Percentiles rank a stretch among this genome's conserved stretches.
phyloP scores from a whole-genome alignment of 2,113 vertebrate genomes.

The Clarias magur region DNA sequence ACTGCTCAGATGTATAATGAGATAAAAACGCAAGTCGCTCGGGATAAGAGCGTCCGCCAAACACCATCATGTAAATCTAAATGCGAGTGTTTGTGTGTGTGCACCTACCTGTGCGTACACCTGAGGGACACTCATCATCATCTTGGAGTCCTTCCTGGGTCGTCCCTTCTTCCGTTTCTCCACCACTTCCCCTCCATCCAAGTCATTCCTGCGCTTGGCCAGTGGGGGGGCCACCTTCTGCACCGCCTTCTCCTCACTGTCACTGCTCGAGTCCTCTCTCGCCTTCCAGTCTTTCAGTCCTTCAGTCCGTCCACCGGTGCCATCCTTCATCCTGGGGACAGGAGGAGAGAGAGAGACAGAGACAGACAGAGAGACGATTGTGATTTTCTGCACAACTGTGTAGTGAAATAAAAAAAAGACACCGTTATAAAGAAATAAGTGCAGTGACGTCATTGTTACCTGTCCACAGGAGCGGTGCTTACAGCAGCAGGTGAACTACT shows the following conservation, averaged over 20 bases:
- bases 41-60: too few relatives aligned
- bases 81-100: neutral
- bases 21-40: too few relatives aligned
- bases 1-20: too few relatives aligned
- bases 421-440: neutral
- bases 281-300: constrained; percentile 77
- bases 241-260: constrained; percentile 91
- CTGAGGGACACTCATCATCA: constrained; percentile 75
- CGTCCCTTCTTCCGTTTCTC: constrained; percentile 96
- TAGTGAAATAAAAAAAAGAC: neutral
- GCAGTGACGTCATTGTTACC: constrained; percentile 66
- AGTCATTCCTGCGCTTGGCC: constrained; percentile 86
- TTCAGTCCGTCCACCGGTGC: constrained; percentile 55
- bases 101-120: constrained; percentile 80
- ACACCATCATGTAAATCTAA: too few relatives aligned
- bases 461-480: constrained; percentile 80
- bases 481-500: constrained; percentile 73
- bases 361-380: neutral
- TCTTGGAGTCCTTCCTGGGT: constrained; percentile 89
- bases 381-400: neutral
- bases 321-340: constrained; percentile 79
- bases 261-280: constrained; percentile 93
- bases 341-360: neutral
- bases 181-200: constrained; percentile 82
- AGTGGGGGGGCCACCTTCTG: constrained; percentile 76